Evolutionary conservation across 2,113 vertebrate species (phyloP), one percentile per base, ranked within the genome.

Genomic region (Echinops telfairi): DNA sequence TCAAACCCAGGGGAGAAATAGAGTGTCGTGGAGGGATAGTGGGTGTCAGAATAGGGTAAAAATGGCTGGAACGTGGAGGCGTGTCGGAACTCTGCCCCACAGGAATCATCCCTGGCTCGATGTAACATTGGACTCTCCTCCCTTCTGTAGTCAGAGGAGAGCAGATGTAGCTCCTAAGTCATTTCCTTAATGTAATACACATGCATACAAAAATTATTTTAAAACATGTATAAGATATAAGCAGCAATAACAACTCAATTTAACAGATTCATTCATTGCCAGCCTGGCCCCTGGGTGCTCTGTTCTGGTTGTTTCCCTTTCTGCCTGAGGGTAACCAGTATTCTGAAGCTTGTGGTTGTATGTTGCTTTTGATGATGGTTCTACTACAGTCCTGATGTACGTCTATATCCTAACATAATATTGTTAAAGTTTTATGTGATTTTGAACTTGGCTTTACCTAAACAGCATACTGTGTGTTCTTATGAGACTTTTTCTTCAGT

Each of bases 301-400:
- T 7, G 84, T 38, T 81, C 33, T 64, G 38, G n/a, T 14, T 40
- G 7, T 33, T n/a, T n/a, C 82, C 8, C 15, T 82, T 29, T 15
- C 77, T 23, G n/a, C 73, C 33, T 31, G 4, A 68, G 71, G 27
- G 33, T 58, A 60, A 70, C 10, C 43, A 62, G 25, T 80, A 66
- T 88, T 92, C 43, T 76, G 36, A 84, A 85, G 47, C 84, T 90
- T 73, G 53, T 66, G 15, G 76, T 38, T 77, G 77, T 38, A 6
- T 86, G 71, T 88, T 83, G 38, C 23, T 94, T 79, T 94, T 75
- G 38, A 58, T 57, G 82, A 36, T 53, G 25, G 8, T 31, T 68
- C 57, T 73, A 33, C 2, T 73, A 22, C 36, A 36, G 58, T 6
- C 9, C 12, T 53, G 47, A 43, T 84, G n/a, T 89, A 33, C 66